Conservation (phyloP, 1,140 invertebrate species). For the Pseudomyrmex concolor region DNA sequence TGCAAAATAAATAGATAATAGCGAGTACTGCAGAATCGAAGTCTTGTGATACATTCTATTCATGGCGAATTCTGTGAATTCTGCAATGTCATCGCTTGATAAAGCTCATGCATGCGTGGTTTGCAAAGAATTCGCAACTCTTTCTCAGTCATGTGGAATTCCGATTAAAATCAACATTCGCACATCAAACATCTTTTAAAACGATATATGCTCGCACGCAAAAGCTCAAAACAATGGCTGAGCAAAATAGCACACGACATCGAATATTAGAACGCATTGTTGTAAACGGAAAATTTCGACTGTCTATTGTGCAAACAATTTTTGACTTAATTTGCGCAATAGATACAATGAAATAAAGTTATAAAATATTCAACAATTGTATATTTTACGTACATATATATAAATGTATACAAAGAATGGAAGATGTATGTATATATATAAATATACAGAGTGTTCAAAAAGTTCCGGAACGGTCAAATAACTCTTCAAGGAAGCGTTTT, state of each 20-base stretch:
- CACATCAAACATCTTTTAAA: neutral
- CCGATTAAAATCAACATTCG: constrained; percentile 9
- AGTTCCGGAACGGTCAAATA: too few relatives aligned
- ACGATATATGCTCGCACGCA: neutral
- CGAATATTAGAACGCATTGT: too few relatives aligned
- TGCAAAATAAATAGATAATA: constrained; percentile 52
- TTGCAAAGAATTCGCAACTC: constrained; percentile 11
- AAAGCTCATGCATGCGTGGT: constrained; percentile 55
- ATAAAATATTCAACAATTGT: too few relatives aligned
- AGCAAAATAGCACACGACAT: too few relatives aligned
- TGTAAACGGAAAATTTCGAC: too few relatives aligned
- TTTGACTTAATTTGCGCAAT: too few relatives aligned
- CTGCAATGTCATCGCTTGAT: constrained; percentile 12
- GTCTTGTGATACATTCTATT: constrained; percentile 9
- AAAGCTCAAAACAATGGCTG: too few relatives aligned
- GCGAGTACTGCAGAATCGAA: constrained; percentile 46
- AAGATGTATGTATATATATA: neutral
- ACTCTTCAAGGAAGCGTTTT: too few relatives aligned
- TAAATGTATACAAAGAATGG: neutral
- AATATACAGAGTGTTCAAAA: too few relatives aligned
- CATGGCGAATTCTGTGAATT: neutral
- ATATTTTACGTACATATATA: too few relatives aligned
- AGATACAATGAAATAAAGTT: too few relatives aligned
- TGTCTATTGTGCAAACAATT: too few relatives aligned
- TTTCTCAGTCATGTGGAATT: constrained; percentile 34